Evolutionary conservation across 2,888 invertebrate genomes (phyloP).

Genomic region (Urechis unicinctus): DNA sequence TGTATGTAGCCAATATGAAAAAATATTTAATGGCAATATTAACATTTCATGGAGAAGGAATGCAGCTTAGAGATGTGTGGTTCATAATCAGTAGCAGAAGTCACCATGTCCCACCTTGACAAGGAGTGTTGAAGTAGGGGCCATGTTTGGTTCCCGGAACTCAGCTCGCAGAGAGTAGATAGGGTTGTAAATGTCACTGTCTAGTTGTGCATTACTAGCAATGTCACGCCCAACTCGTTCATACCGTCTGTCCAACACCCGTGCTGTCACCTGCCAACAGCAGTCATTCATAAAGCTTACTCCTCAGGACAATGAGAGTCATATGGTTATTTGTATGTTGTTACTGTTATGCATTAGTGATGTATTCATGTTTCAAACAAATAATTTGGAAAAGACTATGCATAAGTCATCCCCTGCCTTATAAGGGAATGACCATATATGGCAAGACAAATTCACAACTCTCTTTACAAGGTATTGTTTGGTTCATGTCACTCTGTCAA

Average conservation of each 20-base stretch:
- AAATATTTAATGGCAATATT: no score
- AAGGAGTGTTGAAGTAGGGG: conserved; percentile 42
- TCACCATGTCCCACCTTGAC: conserved; percentile 32
- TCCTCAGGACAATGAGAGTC: conserved; percentile 1
- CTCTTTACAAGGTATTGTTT: no score
- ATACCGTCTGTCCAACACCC: conserved; percentile 38
- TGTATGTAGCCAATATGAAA: not conserved
- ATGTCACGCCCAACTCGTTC: conserved; percentile 39
- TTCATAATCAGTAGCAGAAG: not conserved
- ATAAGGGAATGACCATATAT: no score
- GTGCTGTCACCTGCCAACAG: conserved; percentile 34
- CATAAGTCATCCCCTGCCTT: no score
- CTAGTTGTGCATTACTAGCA: conserved; percentile 32
- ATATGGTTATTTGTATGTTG: no score
- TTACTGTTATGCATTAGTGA: no score
- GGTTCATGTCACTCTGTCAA: no score
- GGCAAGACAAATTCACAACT: no score
- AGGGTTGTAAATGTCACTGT: conserved; percentile 47
- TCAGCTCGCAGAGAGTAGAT: conserved; percentile 41
- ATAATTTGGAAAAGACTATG: no score
- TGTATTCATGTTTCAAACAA: no score
- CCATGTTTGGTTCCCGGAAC: conserved; percentile 38
- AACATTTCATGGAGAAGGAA: not conserved
- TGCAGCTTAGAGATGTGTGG: not conserved
- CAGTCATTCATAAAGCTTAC: not conserved